Base-by-base conservation (phyloP, 2,888 invertebrate species). In the Mythimna ferrago region DNA sequence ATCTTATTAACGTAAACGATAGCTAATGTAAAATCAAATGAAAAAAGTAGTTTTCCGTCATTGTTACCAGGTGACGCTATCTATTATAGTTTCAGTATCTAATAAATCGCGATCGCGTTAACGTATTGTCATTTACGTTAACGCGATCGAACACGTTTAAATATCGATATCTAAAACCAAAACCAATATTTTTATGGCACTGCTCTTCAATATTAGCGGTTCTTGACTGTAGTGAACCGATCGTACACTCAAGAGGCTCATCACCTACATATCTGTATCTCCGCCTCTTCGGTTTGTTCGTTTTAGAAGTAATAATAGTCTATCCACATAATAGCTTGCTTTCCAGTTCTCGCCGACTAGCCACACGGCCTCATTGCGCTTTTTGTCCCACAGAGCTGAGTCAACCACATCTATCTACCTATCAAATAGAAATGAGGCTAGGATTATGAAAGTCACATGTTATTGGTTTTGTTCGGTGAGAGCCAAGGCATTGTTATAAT, bases 381-480 rank as follows among this genome's bases (percentile, higher is more conserved):
- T 81, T 81, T 81, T 81, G 75, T 78, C 57, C 58, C 35, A 61
- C 58, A 38, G 60, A 69, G 54, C 68, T 80, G 19, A 72, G 56
- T 60, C 58, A 69, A 75, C 51, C 51, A 53, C 74, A 60, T 70
- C n/a, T 69, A 80, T 71, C 67, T 57, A 71, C 54, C 64, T 71
- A 82, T 78, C 73, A 75, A 78, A 78, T 78, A 73, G 74, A 78
- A 83, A 80, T 79, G 68, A 76, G 81, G 81, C 70, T 80, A 76
- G 62, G 66, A 76, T 80, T 84, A 77, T 70, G 82, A 84, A 83
- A 80, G 73, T 76, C 73, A 71, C 76, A 71, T 73, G 76, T 71
- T 76, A 81, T 76, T 66, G 81, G 76, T 70, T 77, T 82, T 75
- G 60, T 74, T 69, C 48, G 63, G 69, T 74, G 71, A 73, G 66